Evolutionary conservation across 2,888 invertebrate species (phyloP).

Genomic region (Rotaria sp.): DNA sequence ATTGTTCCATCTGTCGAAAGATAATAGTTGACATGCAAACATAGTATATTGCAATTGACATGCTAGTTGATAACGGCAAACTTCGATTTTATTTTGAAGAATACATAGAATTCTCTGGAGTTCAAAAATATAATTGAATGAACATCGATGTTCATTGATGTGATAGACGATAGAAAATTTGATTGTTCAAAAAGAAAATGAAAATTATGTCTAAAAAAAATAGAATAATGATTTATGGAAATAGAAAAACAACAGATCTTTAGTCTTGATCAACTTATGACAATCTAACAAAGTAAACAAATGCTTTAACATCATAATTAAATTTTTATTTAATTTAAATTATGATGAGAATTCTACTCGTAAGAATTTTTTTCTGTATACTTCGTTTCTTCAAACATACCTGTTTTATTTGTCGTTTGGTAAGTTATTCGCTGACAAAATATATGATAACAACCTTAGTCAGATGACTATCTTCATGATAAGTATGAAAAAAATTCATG

Average conservation of each 20-base stretch:
- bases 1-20: neutral
- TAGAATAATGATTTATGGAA: no score
- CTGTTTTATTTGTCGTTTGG: no score
- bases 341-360: neutral
- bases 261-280: neutral
- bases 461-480: no score
- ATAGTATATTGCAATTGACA: neutral
- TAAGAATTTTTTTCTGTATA: no score
- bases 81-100: neutral
- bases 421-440: no score
- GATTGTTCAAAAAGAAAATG: neutral
- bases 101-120: neutral
- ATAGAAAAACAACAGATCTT: no score
- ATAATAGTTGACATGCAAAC: conserved; percentile 19
- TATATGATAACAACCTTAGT: no score
- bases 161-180: neutral
- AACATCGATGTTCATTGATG: neutral
- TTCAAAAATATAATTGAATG: neutral
- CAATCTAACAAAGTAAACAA: no score
- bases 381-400: no score
- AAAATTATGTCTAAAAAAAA: neutral
- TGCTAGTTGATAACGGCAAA: neutral
- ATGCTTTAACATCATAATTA: no score
- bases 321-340: neutral
- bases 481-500: no score